Base-by-base conservation (phyloP, 2,888 invertebrate species). In the Drosophila macrospina region DNA sequence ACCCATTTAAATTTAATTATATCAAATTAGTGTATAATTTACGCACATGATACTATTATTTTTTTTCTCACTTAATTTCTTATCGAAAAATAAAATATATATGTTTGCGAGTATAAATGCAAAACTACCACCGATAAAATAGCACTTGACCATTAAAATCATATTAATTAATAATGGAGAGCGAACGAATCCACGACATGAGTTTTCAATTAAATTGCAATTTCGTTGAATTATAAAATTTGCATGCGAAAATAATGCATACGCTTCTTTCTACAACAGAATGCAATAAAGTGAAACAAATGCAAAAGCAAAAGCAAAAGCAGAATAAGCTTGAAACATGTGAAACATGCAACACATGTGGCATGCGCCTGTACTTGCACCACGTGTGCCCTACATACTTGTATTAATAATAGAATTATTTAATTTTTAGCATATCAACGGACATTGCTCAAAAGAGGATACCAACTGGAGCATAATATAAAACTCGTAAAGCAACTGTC, bases 91-190 rank as follows among this genome's bases (percentile, higher is more conserved):
- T 28, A 10, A 24, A 37, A 10, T 7, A 32, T 28, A 51, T 37
- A 59, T 13, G 11, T 52, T 61, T 41, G 7, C 26, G 26, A 4
- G 5, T 36, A 15, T 37, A 37, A 56, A 56, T 24, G 77, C 84
- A 84, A 67, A 69, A 44, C 83, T 60, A 88, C 83, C 88, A 83
- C 83, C 83, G 83, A 88, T 67, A 68, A 76, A 78, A 67, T 56
- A 75, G 59, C 86, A 79, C 69, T 71, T 69, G 79, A 81, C 69
- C 77, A 74, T 86, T 74, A 39, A 66, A 59, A 20, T 37, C 47
- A 44, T 67, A 41, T 52, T 70, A 52, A 67, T 68, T 63, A 48
- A 72, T 62, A 50, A 79, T 69, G 52, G 7, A 57, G 34, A 55
- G 54, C 45, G 26, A 48, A 7, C 24, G 24, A 47, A 45, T 42